Evolutionary conservation across 2,797 vertebrate species (phyloP).

Genomic region (Gouania willdenowi): DNA sequence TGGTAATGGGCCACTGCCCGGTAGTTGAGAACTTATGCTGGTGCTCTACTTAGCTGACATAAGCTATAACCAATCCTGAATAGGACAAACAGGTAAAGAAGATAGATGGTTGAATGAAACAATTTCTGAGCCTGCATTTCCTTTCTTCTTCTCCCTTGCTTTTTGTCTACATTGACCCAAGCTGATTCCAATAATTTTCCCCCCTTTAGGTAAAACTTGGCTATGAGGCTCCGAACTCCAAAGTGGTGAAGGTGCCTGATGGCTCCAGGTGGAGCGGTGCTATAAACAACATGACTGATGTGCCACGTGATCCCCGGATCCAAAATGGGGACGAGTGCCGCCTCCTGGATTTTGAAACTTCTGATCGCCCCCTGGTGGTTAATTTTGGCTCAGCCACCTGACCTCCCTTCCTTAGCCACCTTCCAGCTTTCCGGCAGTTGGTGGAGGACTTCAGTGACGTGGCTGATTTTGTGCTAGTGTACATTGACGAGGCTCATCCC

Average conservation of each 20-base stretch:
- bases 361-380: constrained; percentile 89
- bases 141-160: too few relatives aligned
- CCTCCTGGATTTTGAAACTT: constrained; percentile 90
- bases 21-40: too few relatives aligned
- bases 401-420: constrained; percentile 94
- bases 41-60: too few relatives aligned
- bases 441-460: constrained; percentile 93
- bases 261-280: constrained; percentile 10
- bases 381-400: constrained; percentile 98
- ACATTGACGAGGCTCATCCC: constrained; percentile 97
- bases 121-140: too few relatives aligned
- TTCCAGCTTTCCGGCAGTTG: constrained; percentile 90
- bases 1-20: too few relatives aligned
- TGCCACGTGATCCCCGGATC: constrained; percentile 3
- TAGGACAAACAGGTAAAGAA: too few relatives aligned
- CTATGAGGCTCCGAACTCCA: constrained; percentile 91
- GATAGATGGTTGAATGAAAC: too few relatives aligned
- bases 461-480: constrained; percentile 95
- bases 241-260: constrained; percentile 83
- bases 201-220: constrained; percentile 87
- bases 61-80: too few relatives aligned
- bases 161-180: too few relatives aligned
- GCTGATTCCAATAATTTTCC: too few relatives aligned
- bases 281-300: background rate
- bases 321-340: constrained; percentile 70